Base-by-base conservation (phyloP, 2,888 invertebrate genomes). In the Ceratothoa steindachneri region DNA sequence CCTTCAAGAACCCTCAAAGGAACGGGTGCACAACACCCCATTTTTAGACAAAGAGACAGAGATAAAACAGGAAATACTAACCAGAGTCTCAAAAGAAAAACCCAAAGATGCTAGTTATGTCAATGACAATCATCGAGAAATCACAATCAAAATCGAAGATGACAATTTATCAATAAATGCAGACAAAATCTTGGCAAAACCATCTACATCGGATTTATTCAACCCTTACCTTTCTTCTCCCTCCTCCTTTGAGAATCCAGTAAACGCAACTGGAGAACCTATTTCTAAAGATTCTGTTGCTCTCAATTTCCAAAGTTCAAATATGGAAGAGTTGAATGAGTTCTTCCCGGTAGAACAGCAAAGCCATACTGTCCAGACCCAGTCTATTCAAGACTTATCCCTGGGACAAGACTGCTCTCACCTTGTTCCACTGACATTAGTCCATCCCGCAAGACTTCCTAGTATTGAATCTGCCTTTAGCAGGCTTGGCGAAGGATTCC, bases 381-480 rank as follows among this genome's bases (percentile, higher is more conserved):
- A 60, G 60, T 24, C 22, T 60, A 22, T 60, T 24, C 60, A 60
- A 24, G 60, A 60, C n/a, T n/a, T n/a, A 22, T 60, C 60, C 24
- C 12, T 60, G 12, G 19, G 12, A 60, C 60, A 60, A 60, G 60
- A 60, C 12, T 60, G 60, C 9, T n/a, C 27, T n/a, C 41, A 68
- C 19, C 67, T 68, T 1, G 30, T 53, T 60, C 60, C 60, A 22
- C 3, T 60, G 15, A 12, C 55, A n/a, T 30, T 60, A 28, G 41
- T 65, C 29, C 29, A 67, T 19, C 67, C 73, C 2, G 68, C 78
- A 3, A 73, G 69, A 41, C 60, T 78, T n/a, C 78, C 75, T 12
- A 75, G 78, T 30, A 75, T 78, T 52, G 78, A 78, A 66, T 75
- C 75, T 30, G 78, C 75, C 64, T 75, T 75, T 55, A 75, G 78